Conservation (phyloP, 35 echinoderm and acorn worm genomes). For the Strongylocentrotus purpuratus region DNA sequence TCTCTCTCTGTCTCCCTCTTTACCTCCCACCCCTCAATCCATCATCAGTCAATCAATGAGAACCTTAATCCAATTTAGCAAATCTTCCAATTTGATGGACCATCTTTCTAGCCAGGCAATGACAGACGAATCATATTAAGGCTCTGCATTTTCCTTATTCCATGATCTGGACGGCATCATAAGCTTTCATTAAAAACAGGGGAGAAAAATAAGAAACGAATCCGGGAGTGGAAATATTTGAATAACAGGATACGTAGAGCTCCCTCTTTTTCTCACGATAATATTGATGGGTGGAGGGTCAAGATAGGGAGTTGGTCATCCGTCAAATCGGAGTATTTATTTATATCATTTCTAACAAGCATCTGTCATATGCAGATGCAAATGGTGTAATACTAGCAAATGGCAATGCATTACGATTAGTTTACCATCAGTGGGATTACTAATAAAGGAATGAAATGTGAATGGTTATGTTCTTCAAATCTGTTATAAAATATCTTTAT, state of each 20-base stretch:
- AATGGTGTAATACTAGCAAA: too few species aligned
- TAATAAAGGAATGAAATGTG: too few species aligned
- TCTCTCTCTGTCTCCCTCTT: not conserved
- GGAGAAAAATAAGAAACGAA: not conserved
- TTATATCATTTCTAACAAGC: not conserved
- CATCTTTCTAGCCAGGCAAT: not conserved
- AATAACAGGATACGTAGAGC: not conserved
- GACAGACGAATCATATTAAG: conserved; percentile 17
- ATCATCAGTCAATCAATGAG: not conserved
- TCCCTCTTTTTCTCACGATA: not conserved
- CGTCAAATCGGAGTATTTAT: not conserved
- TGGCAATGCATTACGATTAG: too few species aligned
- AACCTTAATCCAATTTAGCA: not conserved
- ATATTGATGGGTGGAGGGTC: not conserved
- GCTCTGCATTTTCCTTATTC: not conserved
- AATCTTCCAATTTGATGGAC: conserved; percentile 12
- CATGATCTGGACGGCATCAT: not conserved
- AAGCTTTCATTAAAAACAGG: not conserved
- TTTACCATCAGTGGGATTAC: too few species aligned
- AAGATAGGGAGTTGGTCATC: not conserved
- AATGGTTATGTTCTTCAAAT: too few species aligned
- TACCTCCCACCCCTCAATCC: not conserved
- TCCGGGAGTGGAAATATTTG: not conserved
- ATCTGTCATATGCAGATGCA: too few species aligned
- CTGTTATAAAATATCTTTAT: too few species aligned